Conservation (phyloP, 1,140 invertebrate genomes). For the Anoplolepis gracilipes region DNA sequence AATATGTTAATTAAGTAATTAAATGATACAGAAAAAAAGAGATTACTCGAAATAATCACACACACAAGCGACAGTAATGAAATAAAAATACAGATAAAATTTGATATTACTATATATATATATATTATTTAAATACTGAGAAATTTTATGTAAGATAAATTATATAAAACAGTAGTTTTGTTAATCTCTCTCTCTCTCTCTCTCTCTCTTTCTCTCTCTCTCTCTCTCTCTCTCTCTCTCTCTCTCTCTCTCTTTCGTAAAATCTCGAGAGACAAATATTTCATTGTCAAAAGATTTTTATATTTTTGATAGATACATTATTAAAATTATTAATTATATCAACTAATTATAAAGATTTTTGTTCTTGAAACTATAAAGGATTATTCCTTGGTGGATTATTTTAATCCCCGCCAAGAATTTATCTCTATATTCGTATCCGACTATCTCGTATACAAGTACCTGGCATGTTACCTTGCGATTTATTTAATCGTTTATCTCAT, state of each 20-base stretch:
- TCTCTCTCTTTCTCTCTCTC: background rate
- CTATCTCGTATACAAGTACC: background rate
- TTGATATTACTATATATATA: too few species aligned
- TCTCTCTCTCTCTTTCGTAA: background rate
- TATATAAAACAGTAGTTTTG: background rate
- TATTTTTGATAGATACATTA: background rate
- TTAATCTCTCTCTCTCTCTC: background rate
- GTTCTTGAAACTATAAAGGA: background rate
- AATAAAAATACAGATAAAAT: background rate
- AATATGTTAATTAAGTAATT: background rate
- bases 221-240: background rate
- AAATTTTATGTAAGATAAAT: background rate
- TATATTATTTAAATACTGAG: background rate
- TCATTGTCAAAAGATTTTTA: background rate
- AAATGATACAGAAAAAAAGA: background rate
- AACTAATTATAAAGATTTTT: background rate
- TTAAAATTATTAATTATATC: too few species aligned
- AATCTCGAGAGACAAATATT: background rate
- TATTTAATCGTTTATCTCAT: conserved; percentile 18
- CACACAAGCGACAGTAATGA: background rate
- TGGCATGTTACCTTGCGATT: conserved; percentile 1
- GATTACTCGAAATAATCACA: background rate
- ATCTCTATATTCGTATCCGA: background rate
- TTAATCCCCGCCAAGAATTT: background rate
- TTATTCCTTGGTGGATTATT: background rate